These are phyloP conservation scores for Odontesthes bonariensis DNA, from an alignment of 2,113 vertebrate genomes.

Conservation along the genomic window DNA sequence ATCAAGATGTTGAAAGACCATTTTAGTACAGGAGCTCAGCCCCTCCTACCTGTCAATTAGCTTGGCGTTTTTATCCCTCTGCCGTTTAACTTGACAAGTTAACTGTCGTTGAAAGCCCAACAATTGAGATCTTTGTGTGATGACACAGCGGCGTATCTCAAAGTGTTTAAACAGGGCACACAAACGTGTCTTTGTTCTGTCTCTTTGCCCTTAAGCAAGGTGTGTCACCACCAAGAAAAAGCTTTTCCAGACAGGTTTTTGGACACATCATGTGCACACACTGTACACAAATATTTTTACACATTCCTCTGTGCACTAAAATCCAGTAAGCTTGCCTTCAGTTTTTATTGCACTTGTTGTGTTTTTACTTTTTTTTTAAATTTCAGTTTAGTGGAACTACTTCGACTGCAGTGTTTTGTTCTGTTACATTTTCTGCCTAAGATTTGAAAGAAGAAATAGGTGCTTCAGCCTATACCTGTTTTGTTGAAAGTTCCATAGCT, in stretches of 20 bases:
- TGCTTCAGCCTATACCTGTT: constrained; percentile 86
- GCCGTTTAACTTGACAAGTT: constrained; percentile 38
- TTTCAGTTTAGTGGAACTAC: too few relatives aligned
- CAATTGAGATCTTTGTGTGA: constrained; percentile 45
- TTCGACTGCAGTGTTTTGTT: not conserved
- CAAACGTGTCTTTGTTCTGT: constrained; percentile 61
- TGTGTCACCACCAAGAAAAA: constrained; percentile 16
- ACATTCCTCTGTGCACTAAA: not conserved
- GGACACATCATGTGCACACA: not conserved
- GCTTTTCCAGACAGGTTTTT: constrained; percentile 5
- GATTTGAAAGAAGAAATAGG: not conserved
- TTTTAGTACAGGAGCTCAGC: constrained; percentile 15
- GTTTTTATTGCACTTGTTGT: too few relatives aligned
- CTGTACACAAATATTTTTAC: not conserved
- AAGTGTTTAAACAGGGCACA: constrained; percentile 23
- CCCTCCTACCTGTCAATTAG: constrained; percentile 45
- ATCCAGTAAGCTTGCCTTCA: too few relatives aligned
- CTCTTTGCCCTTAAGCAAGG: constrained; percentile 29
- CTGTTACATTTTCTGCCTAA: not conserved
- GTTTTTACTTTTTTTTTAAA: too few relatives aligned
- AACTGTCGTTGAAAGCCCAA: constrained; percentile 36
- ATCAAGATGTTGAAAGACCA: constrained; percentile 23
- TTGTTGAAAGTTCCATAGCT: constrained; percentile 97
- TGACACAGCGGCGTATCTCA: constrained; percentile 26
- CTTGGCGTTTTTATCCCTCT: constrained; percentile 22